Percentiles rank a stretch among this genome's conserved stretches.
These are phyloP conservation scores for Chelonia mydas DNA, from an alignment of 2,797 vertebrate species.

Conservation along the genomic window DNA sequence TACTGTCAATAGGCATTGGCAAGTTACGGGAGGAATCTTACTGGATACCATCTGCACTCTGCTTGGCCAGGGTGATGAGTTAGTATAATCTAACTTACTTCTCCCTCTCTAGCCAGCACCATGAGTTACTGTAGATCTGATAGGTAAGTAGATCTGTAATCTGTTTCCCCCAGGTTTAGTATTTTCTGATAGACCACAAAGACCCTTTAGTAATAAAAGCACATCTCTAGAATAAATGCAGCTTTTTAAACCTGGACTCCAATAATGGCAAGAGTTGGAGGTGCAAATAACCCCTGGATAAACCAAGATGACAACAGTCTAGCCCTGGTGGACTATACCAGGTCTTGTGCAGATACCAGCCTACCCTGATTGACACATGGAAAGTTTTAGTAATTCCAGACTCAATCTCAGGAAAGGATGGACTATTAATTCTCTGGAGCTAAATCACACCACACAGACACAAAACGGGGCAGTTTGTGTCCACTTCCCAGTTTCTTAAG, in stretches of 20 bases:
- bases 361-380: not conserved
- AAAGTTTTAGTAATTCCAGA: not conserved
- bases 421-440: not conserved
- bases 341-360: not conserved
- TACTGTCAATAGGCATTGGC: not conserved
- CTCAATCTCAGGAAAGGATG: not conserved
- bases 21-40: not conserved
- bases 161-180: not conserved
- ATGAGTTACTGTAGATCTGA: accelerated
- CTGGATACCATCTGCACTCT: not conserved
- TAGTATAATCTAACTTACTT: not conserved
- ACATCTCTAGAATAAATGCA: conserved; percentile 61
- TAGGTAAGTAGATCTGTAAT: not conserved
- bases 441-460: not conserved
- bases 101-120: not conserved
- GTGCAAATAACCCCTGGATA: conserved; percentile 51
- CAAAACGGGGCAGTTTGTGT: not conserved
- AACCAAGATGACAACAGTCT: conserved; percentile 51
- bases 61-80: accelerated
- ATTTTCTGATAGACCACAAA: conserved; percentile 49
- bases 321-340: not conserved
- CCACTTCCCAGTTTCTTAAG: not conserved
- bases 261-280: conserved; percentile 54
- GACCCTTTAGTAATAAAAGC: conserved; percentile 53
- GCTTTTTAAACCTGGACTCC: conserved; percentile 48